phyloP scores from a whole-genome alignment of 2,888 invertebrate genomes.

The Caenorhabditis sp. region DNA sequence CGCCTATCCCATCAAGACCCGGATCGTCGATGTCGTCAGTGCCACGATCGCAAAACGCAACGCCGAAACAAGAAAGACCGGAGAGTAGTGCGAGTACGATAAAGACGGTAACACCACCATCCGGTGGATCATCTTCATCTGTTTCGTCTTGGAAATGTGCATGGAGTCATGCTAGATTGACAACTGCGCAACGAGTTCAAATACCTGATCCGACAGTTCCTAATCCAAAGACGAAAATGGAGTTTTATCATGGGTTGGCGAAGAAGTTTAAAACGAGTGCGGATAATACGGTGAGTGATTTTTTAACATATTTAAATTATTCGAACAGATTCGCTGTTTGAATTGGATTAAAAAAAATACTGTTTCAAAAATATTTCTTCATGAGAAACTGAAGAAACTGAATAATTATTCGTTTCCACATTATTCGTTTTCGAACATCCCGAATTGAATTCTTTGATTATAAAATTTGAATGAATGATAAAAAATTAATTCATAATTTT shows the following conservation, averaged over 20 bases:
- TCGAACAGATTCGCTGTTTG: too few species aligned
- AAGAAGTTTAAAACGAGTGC: slow-evolving; percentile 24
- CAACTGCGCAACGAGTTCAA: slow-evolving; percentile 11
- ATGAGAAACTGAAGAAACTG: too few species aligned
- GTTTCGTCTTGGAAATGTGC: slow-evolving; percentile 14
- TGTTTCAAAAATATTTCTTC: too few species aligned
- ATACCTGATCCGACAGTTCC: slow-evolving; percentile 11
- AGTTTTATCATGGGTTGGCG: slow-evolving; percentile 27
- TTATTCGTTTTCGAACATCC: too few species aligned
- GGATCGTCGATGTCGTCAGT: slow-evolving; percentile 19
- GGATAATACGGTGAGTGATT: slow-evolving; percentile 4
- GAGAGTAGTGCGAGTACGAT: not conserved
- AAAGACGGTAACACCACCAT: slow-evolving; percentile 5
- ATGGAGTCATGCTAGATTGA: slow-evolving; percentile 22
- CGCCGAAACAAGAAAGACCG: not conserved
- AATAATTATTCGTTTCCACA: too few species aligned
- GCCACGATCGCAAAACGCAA: not conserved
- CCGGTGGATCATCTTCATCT: not conserved
- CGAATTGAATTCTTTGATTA: too few species aligned
- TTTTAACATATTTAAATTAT: not conserved
- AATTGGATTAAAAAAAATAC: too few species aligned
- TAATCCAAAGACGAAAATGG: slow-evolving; percentile 8
- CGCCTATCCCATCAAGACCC: slow-evolving; percentile 22
- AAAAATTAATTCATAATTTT: too few species aligned
- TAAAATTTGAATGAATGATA: too few species aligned